phyloP scores from a whole-genome alignment of 2,797 vertebrate species.

The Sarcoramphus papa region DNA sequence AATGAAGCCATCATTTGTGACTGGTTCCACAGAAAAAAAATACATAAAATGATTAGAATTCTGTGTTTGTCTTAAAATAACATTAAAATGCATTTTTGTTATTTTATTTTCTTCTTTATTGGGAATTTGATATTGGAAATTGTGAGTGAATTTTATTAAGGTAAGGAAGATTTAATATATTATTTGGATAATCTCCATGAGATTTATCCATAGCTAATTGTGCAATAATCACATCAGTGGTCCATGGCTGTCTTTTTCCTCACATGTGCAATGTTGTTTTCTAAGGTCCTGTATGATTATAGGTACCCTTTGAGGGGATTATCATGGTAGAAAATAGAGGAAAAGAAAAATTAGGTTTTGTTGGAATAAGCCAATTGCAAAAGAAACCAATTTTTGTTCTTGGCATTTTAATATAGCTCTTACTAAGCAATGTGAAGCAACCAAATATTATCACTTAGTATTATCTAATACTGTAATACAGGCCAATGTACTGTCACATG shows the following conservation, averaged over 20 bases:
- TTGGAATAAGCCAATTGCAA: not conserved
- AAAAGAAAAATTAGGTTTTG: not conserved
- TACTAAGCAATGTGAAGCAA: not conserved
- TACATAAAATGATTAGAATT: not conserved
- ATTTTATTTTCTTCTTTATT: not conserved
- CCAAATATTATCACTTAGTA: not conserved
- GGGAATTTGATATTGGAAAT: not conserved
- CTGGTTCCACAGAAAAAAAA: not conserved
- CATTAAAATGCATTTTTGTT: not conserved
- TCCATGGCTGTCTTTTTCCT: not conserved
- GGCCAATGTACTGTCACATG: not conserved
- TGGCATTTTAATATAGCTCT: not conserved
- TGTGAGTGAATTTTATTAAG: not conserved
- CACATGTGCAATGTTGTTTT: not conserved
- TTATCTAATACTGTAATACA: not conserved
- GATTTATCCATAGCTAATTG: not conserved
- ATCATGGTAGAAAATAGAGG: not conserved
- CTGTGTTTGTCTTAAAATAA: not conserved
- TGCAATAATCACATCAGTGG: accelerated
- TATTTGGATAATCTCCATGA: not conserved
- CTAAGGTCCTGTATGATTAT: not conserved
- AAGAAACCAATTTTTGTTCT: not conserved
- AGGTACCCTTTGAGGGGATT: not conserved
- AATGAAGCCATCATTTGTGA: not conserved
- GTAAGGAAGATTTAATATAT: not conserved